These are phyloP conservation scores for Saturnia japonica DNA, from an alignment of 2,888 invertebrate genomes.

Conservation along the genomic window DNA sequence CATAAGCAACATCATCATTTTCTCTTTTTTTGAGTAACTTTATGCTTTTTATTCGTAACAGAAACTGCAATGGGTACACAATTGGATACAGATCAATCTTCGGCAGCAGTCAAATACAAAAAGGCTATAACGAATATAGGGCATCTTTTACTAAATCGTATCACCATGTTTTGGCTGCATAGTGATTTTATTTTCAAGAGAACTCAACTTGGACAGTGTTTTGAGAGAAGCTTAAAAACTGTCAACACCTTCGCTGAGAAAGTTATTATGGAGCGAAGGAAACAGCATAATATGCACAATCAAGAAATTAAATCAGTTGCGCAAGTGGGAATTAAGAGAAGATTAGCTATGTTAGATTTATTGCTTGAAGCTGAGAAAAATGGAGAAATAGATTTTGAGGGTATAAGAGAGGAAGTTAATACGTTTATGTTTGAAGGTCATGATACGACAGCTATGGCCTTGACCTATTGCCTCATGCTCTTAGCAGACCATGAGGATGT, in stretches of 20 bases:
- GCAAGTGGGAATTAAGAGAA: constrained; percentile 47
- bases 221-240: constrained; percentile 6
- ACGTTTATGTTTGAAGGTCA: constrained; percentile 87
- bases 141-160: constrained; percentile 40
- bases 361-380: constrained; percentile 80
- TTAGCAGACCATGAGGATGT: constrained; percentile 57
- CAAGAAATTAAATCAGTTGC: background rate
- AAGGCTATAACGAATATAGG: constrained; percentile 13
- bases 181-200: constrained; percentile 72
- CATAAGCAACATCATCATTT: too few relatives aligned
- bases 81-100: too few relatives aligned
- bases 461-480: constrained; percentile 62
- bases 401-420: constrained; percentile 85
- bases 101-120: constrained; percentile 68
- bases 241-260: constrained; percentile 11
- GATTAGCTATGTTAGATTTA: constrained; percentile 84
- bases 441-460: constrained; percentile 41
- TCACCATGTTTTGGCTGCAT: constrained; percentile 81
- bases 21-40: background rate
- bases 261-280: constrained; percentile 9
- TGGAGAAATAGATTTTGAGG: constrained; percentile 79
- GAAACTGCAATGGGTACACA: constrained; percentile 85
- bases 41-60: constrained; percentile 33
- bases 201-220: constrained; percentile 29
- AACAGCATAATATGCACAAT: background rate